phyloP scores from a whole-genome alignment of 2,113 vertebrate genomes.

The Dolichallabes microphthalmus region DNA sequence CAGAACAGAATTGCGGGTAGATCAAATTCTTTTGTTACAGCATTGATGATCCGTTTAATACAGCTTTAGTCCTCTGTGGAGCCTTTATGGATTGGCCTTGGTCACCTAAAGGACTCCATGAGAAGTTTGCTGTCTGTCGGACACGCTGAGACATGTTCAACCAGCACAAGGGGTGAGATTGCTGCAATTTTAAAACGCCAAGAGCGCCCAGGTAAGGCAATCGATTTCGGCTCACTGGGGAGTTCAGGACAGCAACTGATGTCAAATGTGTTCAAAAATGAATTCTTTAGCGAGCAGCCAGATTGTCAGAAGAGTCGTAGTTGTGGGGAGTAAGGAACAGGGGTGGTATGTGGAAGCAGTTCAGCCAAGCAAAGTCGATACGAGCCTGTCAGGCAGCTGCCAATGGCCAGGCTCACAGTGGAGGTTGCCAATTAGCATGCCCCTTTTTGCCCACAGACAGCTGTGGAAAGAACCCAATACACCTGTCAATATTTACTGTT shows the following conservation, averaged over 20 bases:
- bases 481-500: slow-evolving; percentile 75
- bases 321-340: slow-evolving; percentile 56
- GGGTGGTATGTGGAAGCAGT: slow-evolving; percentile 32
- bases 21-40: slow-evolving; percentile 19
- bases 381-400: slow-evolving; percentile 51
- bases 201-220: slow-evolving; percentile 53
- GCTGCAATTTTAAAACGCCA: slow-evolving; percentile 52
- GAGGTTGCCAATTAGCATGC: slow-evolving; percentile 65
- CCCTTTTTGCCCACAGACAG: slow-evolving; percentile 55
- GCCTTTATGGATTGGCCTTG: slow-evolving; percentile 17
- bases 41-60: slow-evolving; percentile 39
- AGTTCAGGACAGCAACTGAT: slow-evolving; percentile 64
- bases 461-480: slow-evolving; percentile 49
- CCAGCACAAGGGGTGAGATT: slow-evolving; percentile 55
- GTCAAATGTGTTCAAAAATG: slow-evolving; percentile 68
- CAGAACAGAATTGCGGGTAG: not conserved
- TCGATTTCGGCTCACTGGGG: slow-evolving; percentile 65
- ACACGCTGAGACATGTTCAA: slow-evolving; percentile 35
- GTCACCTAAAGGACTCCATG: slow-evolving; percentile 29
- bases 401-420: slow-evolving; percentile 50
- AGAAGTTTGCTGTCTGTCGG: slow-evolving; percentile 49
- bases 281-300: slow-evolving; percentile 64
- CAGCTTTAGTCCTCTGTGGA: not conserved
- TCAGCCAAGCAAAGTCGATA: slow-evolving; percentile 41
- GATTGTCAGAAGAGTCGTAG: slow-evolving; percentile 59